Evolutionary conservation across 2,888 invertebrate genomes (phyloP).

Genomic region (Cylloceria caligata): DNA sequence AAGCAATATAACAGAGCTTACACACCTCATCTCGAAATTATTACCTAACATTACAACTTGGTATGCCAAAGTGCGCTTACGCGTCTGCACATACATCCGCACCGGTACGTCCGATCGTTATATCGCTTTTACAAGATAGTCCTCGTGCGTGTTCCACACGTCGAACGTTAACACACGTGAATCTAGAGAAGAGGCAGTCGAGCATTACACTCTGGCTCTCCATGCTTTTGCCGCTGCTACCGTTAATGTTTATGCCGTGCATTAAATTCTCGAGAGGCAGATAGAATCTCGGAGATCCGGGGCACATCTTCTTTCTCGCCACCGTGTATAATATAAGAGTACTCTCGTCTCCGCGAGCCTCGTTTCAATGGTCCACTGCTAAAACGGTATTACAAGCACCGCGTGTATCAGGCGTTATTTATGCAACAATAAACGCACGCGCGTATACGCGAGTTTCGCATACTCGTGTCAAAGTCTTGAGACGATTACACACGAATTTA

Average conservation of each 20-base stretch:
- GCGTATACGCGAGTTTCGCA: not conserved
- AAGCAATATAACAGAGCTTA: conserved; percentile 18
- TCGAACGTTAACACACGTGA: conserved; percentile 16
- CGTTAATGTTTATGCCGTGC: conserved; percentile 56
- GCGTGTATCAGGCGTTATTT: conserved; percentile 21
- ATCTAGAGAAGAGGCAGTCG: not conserved
- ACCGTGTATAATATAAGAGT: not conserved
- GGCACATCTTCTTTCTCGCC: conserved; percentile 39
- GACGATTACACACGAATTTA: conserved; percentile 22
- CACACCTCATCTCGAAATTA: conserved; percentile 46
- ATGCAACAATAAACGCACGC: conserved; percentile 42
- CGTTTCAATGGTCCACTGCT: conserved; percentile 9
- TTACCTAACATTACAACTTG: conserved; percentile 46
- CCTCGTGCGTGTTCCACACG: conserved; percentile 41
- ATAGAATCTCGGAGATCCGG: conserved; percentile 51
- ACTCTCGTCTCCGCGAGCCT: not conserved
- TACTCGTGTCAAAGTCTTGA: conserved; percentile 6
- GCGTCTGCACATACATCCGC: not conserved
- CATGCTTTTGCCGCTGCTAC: too few relatives aligned
- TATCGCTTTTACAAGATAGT: conserved; percentile 27
- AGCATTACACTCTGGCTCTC: not conserved
- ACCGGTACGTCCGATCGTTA: not conserved
- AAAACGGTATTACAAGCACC: conserved; percentile 42
- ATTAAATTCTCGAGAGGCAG: conserved; percentile 47
- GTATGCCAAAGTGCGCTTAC: not conserved